Evolutionary conservation across 2,888 invertebrate genomes (phyloP).

Genomic region (Erebia ligea): DNA sequence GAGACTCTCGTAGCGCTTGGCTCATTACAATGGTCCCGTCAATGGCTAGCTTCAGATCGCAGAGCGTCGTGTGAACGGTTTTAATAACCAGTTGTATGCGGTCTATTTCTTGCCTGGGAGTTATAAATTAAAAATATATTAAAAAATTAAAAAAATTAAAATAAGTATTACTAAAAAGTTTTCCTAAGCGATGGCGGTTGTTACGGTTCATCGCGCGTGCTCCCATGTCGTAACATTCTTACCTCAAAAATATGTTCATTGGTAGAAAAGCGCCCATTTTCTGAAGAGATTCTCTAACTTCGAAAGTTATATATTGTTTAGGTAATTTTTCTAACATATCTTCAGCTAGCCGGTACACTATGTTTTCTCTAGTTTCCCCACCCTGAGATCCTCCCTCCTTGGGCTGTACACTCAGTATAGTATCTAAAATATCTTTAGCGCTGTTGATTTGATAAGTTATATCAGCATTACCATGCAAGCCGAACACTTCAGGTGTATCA

Average conservation of each 20-base stretch:
- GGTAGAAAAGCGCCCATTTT: slow-evolving; percentile 96
- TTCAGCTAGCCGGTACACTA: slow-evolving; percentile 95
- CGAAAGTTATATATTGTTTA: slow-evolving; percentile 93
- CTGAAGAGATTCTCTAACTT: slow-evolving; percentile 93
- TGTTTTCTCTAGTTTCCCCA: slow-evolving; percentile 95
- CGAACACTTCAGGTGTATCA: slow-evolving; percentile 98
- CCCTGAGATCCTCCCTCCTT: slow-evolving; percentile 96
- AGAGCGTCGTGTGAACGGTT: slow-evolving; percentile 90
- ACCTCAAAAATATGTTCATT: slow-evolving; percentile 96
- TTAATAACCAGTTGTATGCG: slow-evolving; percentile 94
- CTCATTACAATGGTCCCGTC: slow-evolving; percentile 99
- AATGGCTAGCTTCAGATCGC: slow-evolving; percentile 96
- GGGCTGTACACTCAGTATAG: slow-evolving; percentile 97
- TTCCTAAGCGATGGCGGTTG: no score
- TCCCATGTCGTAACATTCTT: slow-evolving; percentile 8
- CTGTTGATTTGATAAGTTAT: slow-evolving; percentile 99
- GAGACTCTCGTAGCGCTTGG: slow-evolving; percentile 91
- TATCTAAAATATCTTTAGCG: slow-evolving; percentile 96
- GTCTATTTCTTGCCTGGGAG: slow-evolving; percentile 86
- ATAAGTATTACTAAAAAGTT: no score
- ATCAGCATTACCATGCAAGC: slow-evolving; percentile 97
- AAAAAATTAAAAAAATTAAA: no score
- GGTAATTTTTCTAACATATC: slow-evolving; percentile 94
- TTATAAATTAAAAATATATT: neutral
- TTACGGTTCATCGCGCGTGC: no score